These are phyloP conservation scores for Tympanoctomys barrerae DNA, from an alignment of 2,797 vertebrate genomes.

Conservation along the genomic window DNA sequence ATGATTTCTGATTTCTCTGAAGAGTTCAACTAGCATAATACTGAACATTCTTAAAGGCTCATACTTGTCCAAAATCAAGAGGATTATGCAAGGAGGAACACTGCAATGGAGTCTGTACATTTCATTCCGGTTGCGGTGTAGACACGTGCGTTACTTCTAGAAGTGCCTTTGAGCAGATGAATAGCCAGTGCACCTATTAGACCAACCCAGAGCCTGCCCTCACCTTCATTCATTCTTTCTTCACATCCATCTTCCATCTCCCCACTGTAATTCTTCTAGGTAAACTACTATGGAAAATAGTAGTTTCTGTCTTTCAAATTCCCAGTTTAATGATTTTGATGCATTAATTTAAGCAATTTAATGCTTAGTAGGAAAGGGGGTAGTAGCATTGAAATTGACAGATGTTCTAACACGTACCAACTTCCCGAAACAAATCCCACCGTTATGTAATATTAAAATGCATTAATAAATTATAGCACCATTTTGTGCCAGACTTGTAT, in stretches of 20 bases:
- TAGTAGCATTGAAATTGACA: not conserved
- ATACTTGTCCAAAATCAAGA: constrained; percentile 23
- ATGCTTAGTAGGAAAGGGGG: not conserved
- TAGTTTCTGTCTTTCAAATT: not conserved
- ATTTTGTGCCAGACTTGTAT: not conserved
- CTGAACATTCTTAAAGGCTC: constrained; percentile 7
- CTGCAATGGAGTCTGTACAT: not conserved
- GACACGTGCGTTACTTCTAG: not conserved
- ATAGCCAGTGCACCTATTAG: not conserved
- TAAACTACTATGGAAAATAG: not conserved
- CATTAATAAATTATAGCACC: not conserved
- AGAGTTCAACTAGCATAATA: constrained; percentile 22
- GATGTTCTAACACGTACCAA: not conserved
- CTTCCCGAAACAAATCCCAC: not conserved
- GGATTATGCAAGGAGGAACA: not conserved
- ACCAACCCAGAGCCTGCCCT: not conserved
- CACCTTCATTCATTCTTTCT: not conserved
- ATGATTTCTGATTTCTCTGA: not conserved
- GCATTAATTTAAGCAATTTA: not conserved
- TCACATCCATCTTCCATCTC: not conserved
- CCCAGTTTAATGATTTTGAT: not conserved
- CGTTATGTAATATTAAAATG: not conserved
- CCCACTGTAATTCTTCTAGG: constrained; percentile 13
- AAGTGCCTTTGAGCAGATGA: not conserved
- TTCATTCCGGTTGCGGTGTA: not conserved